Evolutionary conservation across 2,888 invertebrate species (phyloP).

Genomic region (Trichogramma evanescens): DNA sequence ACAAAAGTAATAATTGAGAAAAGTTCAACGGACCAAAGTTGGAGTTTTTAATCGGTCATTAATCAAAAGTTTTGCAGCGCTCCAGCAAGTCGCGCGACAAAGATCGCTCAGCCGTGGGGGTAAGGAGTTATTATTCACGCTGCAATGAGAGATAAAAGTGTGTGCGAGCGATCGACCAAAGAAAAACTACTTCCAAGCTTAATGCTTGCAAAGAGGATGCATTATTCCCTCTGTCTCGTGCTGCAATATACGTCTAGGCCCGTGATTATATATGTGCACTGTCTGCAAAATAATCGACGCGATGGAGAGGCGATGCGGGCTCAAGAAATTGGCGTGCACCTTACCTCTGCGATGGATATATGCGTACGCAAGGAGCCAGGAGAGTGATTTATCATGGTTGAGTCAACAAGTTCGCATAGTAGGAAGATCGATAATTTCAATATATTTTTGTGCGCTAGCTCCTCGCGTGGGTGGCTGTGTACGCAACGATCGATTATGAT

Average conservation of each 20-base stretch:
- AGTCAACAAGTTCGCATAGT: constrained; percentile 1
- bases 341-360: too few species aligned
- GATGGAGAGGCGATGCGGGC: too few species aligned
- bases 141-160: background rate
- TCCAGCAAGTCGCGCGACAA: background rate
- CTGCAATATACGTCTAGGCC: too few species aligned
- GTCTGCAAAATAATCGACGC: too few species aligned
- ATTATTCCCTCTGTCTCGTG: too few species aligned
- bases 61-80: constrained; percentile 16
- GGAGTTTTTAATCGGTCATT: constrained; percentile 11
- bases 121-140: constrained; percentile 5
- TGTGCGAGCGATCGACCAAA: too few species aligned
- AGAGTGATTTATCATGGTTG: constrained; percentile 12
- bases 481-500: constrained; percentile 6
- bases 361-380: too few species aligned
- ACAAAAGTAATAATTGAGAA: constrained; percentile 22
- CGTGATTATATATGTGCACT: too few species aligned
- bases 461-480: too few species aligned
- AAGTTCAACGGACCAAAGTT: background rate
- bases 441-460: background rate
- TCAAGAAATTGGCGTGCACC: too few species aligned
- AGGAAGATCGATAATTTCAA: constrained; percentile 13
- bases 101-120: background rate
- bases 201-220: too few species aligned
- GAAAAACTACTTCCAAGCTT: too few species aligned